Percentiles rank a stretch among this genome's conserved stretches.
These are phyloP conservation scores for Centropus bengalensis DNA, from an alignment of 2,113 vertebrate species.

Conservation along the genomic window DNA sequence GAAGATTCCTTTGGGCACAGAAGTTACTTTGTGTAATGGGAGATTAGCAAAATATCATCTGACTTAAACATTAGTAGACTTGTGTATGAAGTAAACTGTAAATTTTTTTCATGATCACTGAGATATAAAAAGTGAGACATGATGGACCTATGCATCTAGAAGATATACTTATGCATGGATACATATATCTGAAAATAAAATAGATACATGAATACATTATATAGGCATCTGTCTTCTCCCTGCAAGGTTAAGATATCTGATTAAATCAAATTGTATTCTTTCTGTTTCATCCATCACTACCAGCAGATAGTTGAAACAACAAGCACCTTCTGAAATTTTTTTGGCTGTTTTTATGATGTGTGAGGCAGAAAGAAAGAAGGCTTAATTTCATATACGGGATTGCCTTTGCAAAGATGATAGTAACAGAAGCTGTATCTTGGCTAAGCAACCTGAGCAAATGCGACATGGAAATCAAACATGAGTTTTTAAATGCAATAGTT, in stretches of 20 bases:
- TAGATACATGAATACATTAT: conserved; percentile 16
- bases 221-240: conserved; percentile 18
- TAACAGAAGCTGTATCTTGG: neutral
- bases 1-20: neutral
- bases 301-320: conserved; percentile 40
- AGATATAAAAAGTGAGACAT: neutral
- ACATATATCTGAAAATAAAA: conserved; percentile 37
- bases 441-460: conserved; percentile 44
- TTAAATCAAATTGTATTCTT: conserved; percentile 34
- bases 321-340: neutral
- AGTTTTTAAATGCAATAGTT: conserved; percentile 26
- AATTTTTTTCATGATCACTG: neutral
- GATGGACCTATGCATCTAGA: neutral
- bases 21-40: neutral
- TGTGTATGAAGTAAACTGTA: neutral
- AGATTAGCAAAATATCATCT: conserved; percentile 28
- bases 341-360: conserved; percentile 20
- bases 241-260: conserved; percentile 52
- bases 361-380: conserved; percentile 15
- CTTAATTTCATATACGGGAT: conserved; percentile 44
- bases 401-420: conserved; percentile 21
- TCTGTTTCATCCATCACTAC: conserved; percentile 49
- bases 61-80: neutral
- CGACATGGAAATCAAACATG: conserved; percentile 26
- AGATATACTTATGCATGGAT: neutral